These are phyloP conservation scores for Caenorhabditis auriculariae DNA, from an alignment of 2,888 invertebrate genomes.

Conservation along the genomic window DNA sequence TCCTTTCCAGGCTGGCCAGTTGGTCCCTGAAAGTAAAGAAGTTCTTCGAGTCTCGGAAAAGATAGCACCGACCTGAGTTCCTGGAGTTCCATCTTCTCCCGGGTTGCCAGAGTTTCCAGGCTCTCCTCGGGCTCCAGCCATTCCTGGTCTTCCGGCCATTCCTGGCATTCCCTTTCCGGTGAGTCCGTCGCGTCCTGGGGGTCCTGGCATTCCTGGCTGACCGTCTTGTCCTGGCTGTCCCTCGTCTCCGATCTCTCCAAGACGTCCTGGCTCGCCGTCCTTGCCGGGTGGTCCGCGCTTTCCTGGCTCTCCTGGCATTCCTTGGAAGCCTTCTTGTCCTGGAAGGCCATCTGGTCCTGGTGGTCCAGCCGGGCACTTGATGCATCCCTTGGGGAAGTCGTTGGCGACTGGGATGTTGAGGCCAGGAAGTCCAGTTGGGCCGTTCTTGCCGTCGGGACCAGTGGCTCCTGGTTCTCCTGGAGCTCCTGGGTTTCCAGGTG, in stretches of 20 bases:
- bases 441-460: slow-evolving; percentile 49
- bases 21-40: slow-evolving; percentile 29
- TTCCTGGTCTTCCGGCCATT: slow-evolving; percentile 41
- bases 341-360: slow-evolving; percentile 38
- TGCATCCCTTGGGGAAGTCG: slow-evolving; percentile 45
- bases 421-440: slow-evolving; percentile 47
- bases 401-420: slow-evolving; percentile 38
- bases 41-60: neutral
- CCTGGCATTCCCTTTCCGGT: slow-evolving; percentile 49
- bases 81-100: slow-evolving; percentile 38
- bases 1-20: slow-evolving; percentile 49
- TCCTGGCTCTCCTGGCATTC: slow-evolving; percentile 42
- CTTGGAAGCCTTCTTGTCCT: slow-evolving; percentile 45
- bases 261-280: slow-evolving; percentile 35
- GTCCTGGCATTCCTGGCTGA: slow-evolving; percentile 43
- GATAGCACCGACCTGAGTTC: slow-evolving; percentile 13
- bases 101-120: slow-evolving; percentile 44
- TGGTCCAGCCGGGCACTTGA: slow-evolving; percentile 49
- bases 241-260: slow-evolving; percentile 44
- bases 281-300: slow-evolving; percentile 42
- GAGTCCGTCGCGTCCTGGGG: slow-evolving; percentile 40
- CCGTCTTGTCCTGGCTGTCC: slow-evolving; percentile 46
- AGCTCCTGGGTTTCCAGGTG: slow-evolving; percentile 49
- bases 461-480: slow-evolving; percentile 50
- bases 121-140: slow-evolving; percentile 43